Conservation (phyloP, 1,140 invertebrate species). For the Tetramorium simillimum region DNA sequence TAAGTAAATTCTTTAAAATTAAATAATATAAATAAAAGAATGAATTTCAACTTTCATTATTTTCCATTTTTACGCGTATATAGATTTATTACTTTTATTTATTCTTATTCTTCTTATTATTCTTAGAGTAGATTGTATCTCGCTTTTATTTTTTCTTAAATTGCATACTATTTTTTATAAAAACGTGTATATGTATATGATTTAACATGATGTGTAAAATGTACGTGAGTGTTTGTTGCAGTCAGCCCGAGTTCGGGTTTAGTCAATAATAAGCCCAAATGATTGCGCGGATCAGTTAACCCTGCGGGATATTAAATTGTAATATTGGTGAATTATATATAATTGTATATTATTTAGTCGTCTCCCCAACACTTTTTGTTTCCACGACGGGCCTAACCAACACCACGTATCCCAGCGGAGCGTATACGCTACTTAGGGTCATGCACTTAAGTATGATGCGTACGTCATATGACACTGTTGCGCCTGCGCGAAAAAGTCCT, state of each 20-base stretch:
- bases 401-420: neutral
- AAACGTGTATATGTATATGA: no score
- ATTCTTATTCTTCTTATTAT: neutral
- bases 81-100: neutral
- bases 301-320: neutral
- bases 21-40: neutral
- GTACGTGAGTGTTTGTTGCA: neutral
- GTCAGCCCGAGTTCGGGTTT: neutral
- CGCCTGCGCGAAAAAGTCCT: slow-evolving; percentile 9
- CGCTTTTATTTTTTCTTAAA: neutral
- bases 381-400: neutral
- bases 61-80: neutral
- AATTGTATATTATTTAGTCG: neutral
- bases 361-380: neutral
- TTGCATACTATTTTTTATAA: neutral
- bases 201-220: neutral
- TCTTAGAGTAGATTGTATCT: neutral
- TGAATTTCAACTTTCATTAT: neutral
- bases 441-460: slow-evolving; percentile 1
- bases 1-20: neutral
- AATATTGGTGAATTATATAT: neutral
- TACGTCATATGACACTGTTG: slow-evolving; percentile 5
- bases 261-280: neutral
- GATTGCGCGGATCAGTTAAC: neutral
- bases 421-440: slow-evolving; percentile 14